Evolutionary conservation across 2,113 vertebrate genomes (phyloP).

Genomic region (Theristicus caerulescens): DNA sequence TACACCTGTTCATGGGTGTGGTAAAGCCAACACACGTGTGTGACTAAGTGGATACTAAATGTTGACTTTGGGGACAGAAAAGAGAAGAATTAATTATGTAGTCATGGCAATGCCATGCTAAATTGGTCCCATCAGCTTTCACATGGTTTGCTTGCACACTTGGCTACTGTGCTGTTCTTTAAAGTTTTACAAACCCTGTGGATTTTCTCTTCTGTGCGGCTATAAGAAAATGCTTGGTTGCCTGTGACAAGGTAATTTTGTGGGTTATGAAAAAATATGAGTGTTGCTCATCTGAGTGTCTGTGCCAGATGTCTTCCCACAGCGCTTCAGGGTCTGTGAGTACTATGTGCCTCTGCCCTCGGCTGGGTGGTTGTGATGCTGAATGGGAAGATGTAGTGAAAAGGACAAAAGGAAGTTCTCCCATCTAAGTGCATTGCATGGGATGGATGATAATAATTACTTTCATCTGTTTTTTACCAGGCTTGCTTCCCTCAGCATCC

Average conservation of each 20-base stretch:
- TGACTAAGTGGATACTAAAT: neutral
- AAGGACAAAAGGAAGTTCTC: neutral
- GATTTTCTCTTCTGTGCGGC: neutral
- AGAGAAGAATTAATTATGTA: neutral
- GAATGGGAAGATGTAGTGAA: neutral
- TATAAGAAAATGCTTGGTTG: neutral
- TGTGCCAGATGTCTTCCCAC: fast-evolving
- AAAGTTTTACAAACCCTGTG: neutral
- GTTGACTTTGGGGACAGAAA: neutral
- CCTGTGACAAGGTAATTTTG: neutral
- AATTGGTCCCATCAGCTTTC: neutral
- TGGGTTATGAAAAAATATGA: neutral
- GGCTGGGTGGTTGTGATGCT: neutral
- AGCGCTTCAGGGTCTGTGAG: neutral
- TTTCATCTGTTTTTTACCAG: neutral
- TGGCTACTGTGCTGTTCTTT: neutral
- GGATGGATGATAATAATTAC: neutral
- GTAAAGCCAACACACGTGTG: neutral
- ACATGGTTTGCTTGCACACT: neutral
- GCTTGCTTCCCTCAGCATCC: neutral
- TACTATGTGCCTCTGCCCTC: neutral
- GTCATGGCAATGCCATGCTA: neutral
- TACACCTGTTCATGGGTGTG: neutral
- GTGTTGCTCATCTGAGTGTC: neutral
- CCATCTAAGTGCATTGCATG: neutral